Evolutionary conservation across 2,797 vertebrate genomes (phyloP).

Genomic region (Rhabdomys pumilio): DNA sequence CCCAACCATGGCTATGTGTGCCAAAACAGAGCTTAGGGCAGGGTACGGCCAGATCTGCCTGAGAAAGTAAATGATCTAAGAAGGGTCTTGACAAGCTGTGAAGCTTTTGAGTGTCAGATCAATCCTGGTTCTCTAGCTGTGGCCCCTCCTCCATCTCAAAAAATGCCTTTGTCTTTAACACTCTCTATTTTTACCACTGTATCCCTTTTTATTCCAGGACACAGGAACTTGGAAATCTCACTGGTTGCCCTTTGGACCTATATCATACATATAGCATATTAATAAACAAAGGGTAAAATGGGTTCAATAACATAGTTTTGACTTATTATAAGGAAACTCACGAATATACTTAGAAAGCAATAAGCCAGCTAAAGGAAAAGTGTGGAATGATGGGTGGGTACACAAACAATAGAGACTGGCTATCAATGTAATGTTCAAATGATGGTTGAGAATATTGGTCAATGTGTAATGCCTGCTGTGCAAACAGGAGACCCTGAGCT

Average conservation of each 20-base stretch:
- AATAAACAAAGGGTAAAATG: neutral
- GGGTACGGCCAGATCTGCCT: neutral
- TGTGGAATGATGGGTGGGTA: neutral
- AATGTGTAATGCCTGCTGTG: neutral
- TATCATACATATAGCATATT: neutral
- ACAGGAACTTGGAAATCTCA: neutral
- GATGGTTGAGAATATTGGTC: neutral
- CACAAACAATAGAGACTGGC: neutral
- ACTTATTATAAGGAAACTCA: constrained; percentile 38
- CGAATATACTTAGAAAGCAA: neutral
- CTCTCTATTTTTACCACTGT: neutral
- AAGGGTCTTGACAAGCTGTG: neutral
- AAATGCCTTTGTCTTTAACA: neutral
- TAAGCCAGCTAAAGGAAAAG: neutral
- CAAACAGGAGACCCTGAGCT: neutral
- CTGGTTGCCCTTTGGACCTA: neutral
- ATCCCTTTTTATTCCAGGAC: neutral
- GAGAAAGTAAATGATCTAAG: neutral
- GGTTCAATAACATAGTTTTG: neutral
- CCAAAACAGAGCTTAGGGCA: neutral
- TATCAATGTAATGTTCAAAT: rapidly evolving
- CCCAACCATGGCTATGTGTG: too few species aligned
- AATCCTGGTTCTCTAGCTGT: neutral
- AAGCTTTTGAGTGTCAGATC: neutral
- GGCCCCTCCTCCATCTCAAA: too few species aligned